A percentile compares a stretch with the other conserved stretches of the same genome.
phyloP scores from a whole-genome alignment of 1,140 invertebrate genomes.

The Psix sp. region DNA sequence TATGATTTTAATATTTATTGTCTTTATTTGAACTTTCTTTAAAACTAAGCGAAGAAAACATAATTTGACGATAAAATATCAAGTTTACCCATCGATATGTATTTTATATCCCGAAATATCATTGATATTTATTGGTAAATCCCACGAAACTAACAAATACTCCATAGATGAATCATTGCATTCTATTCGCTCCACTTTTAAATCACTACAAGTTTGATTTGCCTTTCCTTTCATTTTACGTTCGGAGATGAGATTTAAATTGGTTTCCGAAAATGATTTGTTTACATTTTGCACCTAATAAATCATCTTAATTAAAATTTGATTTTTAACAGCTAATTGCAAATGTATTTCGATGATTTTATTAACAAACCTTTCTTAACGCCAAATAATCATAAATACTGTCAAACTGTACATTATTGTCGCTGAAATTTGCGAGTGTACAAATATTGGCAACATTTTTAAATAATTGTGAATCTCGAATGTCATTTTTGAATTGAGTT shows the following conservation, averaged over 20 bases:
- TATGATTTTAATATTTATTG: no score
- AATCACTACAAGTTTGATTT: slow-evolving; percentile 1
- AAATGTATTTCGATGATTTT: no score
- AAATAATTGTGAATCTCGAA: neutral
- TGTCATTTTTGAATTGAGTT: neutral
- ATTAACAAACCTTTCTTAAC: neutral
- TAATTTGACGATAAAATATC: no score
- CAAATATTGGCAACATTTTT: slow-evolving; percentile 12
- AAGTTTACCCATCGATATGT: slow-evolving; percentile 11
- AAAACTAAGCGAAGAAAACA: no score
- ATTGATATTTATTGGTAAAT: slow-evolving; percentile 4
- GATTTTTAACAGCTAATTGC: no score
- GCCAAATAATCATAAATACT: slow-evolving; percentile 13
- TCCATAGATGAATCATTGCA: no score
- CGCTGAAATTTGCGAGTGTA: slow-evolving; percentile 7
- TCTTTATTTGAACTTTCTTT: no score
- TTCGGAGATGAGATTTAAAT: neutral
- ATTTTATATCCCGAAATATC: slow-evolving; percentile 19
- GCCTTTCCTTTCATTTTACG: neutral
- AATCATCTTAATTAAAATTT: neutral
- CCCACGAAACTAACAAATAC: slow-evolving; percentile 6
- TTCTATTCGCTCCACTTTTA: neutral
- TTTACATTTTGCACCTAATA: slow-evolving; percentile 1
- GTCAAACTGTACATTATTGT: slow-evolving; percentile 1
- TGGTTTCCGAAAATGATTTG: neutral